These are phyloP conservation scores for Drosophila sp. DNA, from an alignment of 1,140 invertebrate species.

Conservation along the genomic window DNA sequence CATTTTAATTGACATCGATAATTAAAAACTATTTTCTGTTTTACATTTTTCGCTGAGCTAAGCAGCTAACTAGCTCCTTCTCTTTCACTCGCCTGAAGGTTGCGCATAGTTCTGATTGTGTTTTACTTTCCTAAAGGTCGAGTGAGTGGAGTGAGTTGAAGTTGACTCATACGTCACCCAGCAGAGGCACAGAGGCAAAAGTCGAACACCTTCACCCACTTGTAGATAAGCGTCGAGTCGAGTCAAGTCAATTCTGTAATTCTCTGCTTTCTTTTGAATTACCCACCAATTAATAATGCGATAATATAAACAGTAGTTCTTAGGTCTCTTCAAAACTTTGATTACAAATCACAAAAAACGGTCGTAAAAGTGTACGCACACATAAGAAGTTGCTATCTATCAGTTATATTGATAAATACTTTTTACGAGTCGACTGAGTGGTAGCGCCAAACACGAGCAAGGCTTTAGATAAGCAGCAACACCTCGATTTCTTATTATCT, in stretches of 20 bases:
- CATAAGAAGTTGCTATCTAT: constrained; percentile 1
- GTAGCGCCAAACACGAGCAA: background rate
- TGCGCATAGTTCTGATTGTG: background rate
- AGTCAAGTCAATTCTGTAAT: background rate
- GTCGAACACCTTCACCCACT: constrained; percentile 6
- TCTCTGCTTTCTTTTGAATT: constrained; percentile 4
- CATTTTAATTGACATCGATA: constrained; percentile 14
- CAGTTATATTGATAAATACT: constrained; percentile 6
- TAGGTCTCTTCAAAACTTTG: background rate
- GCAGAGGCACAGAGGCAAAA: background rate
- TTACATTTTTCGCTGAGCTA: constrained; percentile 12
- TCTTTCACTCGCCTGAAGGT: background rate
- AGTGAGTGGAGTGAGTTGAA: background rate
- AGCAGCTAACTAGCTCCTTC: background rate
- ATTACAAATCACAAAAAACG: constrained; percentile 3
- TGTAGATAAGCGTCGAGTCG: constrained; percentile 2
- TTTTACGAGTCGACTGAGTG: constrained; percentile 1
- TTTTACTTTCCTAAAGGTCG: constrained; percentile 6
- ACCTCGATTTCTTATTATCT: background rate
- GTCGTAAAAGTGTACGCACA: background rate
- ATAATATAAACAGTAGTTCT: constrained; percentile 8
- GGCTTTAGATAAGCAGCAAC: background rate
- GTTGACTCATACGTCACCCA: background rate
- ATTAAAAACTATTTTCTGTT: constrained; percentile 12
- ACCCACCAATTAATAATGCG: background rate